Percentiles rank a stretch among this genome's conserved stretches.
Evolutionary conservation across 1,140 invertebrate species (phyloP).

Genomic region (Leptinotarsa undecemlineata): DNA sequence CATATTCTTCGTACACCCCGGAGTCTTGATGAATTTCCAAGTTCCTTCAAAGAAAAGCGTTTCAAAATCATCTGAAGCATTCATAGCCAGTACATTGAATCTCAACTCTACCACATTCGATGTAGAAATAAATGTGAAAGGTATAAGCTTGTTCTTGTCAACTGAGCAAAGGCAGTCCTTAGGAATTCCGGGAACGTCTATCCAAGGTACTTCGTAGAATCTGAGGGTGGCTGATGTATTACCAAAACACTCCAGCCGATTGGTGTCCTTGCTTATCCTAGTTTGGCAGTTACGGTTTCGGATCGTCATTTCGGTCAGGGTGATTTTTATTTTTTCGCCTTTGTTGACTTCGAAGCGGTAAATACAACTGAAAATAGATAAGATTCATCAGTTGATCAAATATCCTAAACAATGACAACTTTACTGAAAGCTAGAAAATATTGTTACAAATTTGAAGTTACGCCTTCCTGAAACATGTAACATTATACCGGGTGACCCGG

Average conservation of each 20-base stretch:
- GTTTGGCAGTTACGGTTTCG: conserved; percentile 67
- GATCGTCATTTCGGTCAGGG: conserved; percentile 68
- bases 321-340: conserved; percentile 74
- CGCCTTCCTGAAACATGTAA: too few species aligned
- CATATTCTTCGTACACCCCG: conserved; percentile 67
- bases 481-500: too few species aligned
- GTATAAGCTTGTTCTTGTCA: conserved; percentile 57
- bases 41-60: conserved; percentile 82
- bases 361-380: conserved; percentile 67
- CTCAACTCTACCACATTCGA: conserved; percentile 78
- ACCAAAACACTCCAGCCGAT: conserved; percentile 71
- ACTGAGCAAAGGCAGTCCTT: conserved; percentile 75
- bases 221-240: conserved; percentile 61
- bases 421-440: too few species aligned
- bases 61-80: conserved; percentile 79
- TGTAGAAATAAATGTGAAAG: conserved; percentile 77
- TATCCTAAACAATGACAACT: too few species aligned
- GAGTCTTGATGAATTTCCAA: conserved; percentile 77
- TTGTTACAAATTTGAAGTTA: too few species aligned
- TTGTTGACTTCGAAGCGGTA: conserved; percentile 83
- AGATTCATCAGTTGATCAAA: neutral
- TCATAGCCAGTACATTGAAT: conserved; percentile 81
- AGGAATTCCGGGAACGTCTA: conserved; percentile 65
- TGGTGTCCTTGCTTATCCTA: conserved; percentile 67
- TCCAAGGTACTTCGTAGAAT: conserved; percentile 76